Evolutionary conservation across 2,888 invertebrate species (phyloP).

Genomic region (Campoplex nolae): DNA sequence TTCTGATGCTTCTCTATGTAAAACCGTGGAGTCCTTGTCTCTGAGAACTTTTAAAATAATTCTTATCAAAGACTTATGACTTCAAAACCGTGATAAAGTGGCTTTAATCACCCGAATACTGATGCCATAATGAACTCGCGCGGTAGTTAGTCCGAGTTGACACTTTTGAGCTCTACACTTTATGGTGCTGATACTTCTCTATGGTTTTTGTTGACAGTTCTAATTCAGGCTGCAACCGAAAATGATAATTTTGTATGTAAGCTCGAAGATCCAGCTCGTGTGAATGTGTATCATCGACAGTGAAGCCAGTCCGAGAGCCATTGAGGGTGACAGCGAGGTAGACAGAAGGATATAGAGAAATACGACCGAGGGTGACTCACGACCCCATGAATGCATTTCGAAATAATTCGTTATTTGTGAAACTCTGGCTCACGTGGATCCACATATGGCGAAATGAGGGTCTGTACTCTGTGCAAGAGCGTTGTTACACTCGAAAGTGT

Average conservation of each 20-base stretch:
- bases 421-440: conserved; percentile 7
- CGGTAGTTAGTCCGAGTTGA: too few species aligned
- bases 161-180: too few species aligned
- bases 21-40: neutral
- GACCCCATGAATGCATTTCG: conserved; percentile 1
- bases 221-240: too few species aligned
- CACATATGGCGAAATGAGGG: conserved; percentile 45
- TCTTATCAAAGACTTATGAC: too few species aligned
- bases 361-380: neutral
- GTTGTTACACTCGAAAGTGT: conserved; percentile 25
- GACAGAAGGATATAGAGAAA: neutral
- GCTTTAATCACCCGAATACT: too few species aligned
- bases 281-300: neutral
- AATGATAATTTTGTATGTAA: too few species aligned
- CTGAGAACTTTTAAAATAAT: neutral
- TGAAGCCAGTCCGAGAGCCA: neutral
- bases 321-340: neutral
- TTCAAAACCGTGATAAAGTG: too few species aligned
- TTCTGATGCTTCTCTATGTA: neutral
- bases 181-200: too few species aligned
- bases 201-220: neutral
- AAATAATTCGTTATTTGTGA: conserved; percentile 2
- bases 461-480: conserved; percentile 25
- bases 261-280: neutral
- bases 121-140: too few species aligned